phyloP scores from a whole-genome alignment of 2,888 invertebrate genomes.

The Drosophila recens region DNA sequence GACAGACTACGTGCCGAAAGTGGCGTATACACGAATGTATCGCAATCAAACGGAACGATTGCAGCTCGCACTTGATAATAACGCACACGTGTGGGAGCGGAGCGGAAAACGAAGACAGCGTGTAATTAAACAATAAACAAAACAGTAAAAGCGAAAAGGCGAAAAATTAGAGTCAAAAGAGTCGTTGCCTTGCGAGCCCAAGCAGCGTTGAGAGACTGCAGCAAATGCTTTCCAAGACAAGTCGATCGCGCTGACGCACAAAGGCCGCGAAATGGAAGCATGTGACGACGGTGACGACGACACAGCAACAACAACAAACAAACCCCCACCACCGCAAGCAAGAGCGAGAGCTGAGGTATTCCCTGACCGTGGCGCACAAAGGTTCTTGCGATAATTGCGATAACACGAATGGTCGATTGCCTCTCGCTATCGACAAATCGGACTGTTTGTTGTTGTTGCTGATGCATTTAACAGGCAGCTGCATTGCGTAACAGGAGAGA shows the following conservation, averaged over 20 bases:
- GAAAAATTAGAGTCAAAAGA: constrained; percentile 36
- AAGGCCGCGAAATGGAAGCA: constrained; percentile 58
- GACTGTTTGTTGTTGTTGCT: constrained; percentile 1
- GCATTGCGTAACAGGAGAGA: constrained; percentile 56
- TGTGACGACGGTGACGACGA: constrained; percentile 57
- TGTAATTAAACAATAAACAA: constrained; percentile 72
- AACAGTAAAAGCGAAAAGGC: constrained; percentile 14
- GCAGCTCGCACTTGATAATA: constrained; percentile 51
- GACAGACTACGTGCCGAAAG: constrained; percentile 70
- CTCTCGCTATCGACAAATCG: constrained; percentile 34
- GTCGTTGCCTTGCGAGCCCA: constrained; percentile 6
- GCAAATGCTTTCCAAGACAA: constrained; percentile 8
- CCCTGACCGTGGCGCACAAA: constrained; percentile 61
- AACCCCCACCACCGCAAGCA: not conserved
- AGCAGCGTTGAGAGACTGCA: constrained; percentile 9
- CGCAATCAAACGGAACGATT: constrained; percentile 17
- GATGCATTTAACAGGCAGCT: constrained; percentile 47
- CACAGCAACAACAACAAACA: not conserved
- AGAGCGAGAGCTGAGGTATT: constrained; percentile 52
- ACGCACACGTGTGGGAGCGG: constrained; percentile 6
- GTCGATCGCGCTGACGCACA: constrained; percentile 62
- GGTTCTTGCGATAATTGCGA: constrained; percentile 40
- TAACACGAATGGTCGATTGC: constrained; percentile 43
- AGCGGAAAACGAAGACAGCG: constrained; percentile 10
- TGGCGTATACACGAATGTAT: constrained; percentile 52